Evolutionary conservation across 2,113 vertebrate species (phyloP).

Genomic region (Eulemur rufifrons): DNA sequence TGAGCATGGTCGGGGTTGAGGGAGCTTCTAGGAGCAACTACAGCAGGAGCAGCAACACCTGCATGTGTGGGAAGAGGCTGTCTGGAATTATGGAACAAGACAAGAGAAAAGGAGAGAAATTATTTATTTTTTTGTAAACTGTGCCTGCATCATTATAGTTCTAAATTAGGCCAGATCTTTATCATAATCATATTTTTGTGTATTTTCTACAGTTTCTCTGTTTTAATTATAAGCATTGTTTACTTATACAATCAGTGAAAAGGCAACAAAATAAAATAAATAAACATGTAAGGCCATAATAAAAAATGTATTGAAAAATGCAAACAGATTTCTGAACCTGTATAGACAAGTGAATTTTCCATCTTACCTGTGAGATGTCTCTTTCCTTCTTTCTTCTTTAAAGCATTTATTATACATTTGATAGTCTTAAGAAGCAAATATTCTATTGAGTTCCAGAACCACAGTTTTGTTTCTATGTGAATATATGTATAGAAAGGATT

Average conservation of each 20-base stretch:
- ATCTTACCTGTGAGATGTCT: conserved; percentile 78
- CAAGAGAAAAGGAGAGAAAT: not conserved
- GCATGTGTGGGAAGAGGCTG: not conserved
- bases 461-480: conserved; percentile 57
- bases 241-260: not conserved
- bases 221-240: not conserved
- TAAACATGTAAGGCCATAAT: not conserved
- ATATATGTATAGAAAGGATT: conserved; percentile 56
- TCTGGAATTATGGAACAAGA: not conserved
- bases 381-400: conserved; percentile 66
- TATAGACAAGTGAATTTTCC: conserved; percentile 75
- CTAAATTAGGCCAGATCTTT: not conserved
- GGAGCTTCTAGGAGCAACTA: not conserved
- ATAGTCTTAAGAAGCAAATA: conserved; percentile 65
- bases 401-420: conserved; percentile 74
- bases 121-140: not conserved
- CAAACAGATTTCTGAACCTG: conserved; percentile 81
- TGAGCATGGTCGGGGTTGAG: not conserved
- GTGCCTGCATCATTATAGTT: not conserved
- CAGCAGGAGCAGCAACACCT: not conserved
- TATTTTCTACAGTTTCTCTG: not conserved
- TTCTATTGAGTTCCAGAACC: conserved; percentile 53
- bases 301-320: conserved; percentile 73
- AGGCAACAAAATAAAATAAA: conserved; percentile 4
- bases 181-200: not conserved